These are phyloP conservation scores for Poeciliopsis prolifica DNA, from an alignment of 2,113 vertebrate genomes.

Conservation along the genomic window DNA sequence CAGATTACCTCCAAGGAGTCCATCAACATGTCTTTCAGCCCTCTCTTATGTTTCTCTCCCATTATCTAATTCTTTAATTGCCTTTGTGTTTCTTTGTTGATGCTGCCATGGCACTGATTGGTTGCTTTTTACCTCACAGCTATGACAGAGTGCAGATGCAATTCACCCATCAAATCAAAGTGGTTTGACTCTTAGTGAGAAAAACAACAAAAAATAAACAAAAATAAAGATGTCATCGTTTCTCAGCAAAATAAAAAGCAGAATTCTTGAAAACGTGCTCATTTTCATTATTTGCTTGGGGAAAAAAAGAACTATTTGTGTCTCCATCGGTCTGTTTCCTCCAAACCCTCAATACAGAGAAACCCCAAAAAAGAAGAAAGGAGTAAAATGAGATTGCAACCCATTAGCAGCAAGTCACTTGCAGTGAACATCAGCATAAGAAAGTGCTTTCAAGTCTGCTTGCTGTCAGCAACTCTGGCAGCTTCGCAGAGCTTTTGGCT, in stretches of 20 bases:
- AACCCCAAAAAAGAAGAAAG: neutral
- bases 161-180: conserved; percentile 38
- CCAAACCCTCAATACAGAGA: neutral
- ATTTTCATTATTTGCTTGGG: conserved; percentile 57
- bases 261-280: conserved; percentile 48
- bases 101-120: conserved; percentile 40
- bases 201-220: conserved; percentile 29
- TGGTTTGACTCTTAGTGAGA: conserved; percentile 35
- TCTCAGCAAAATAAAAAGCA: conserved; percentile 19
- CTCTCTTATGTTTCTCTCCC: conserved; percentile 59
- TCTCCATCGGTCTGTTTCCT: conserved; percentile 33
- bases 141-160: conserved; percentile 5
- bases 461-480: conserved; percentile 75
- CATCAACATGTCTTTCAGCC: conserved; percentile 42
- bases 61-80: conserved; percentile 67
- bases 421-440: conserved; percentile 75
- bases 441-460: conserved; percentile 77
- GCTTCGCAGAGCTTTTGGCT: conserved; percentile 66
- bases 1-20: conserved; percentile 55
- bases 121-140: conserved; percentile 43
- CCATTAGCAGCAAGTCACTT: conserved; percentile 75
- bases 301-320: conserved; percentile 47
- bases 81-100: conserved; percentile 40
- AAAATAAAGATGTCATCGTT: conserved; percentile 40
- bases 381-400: conserved; percentile 51